These are phyloP conservation scores for Petrocephalus sullivani DNA, from an alignment of 2,797 vertebrate species.

Conservation along the genomic window DNA sequence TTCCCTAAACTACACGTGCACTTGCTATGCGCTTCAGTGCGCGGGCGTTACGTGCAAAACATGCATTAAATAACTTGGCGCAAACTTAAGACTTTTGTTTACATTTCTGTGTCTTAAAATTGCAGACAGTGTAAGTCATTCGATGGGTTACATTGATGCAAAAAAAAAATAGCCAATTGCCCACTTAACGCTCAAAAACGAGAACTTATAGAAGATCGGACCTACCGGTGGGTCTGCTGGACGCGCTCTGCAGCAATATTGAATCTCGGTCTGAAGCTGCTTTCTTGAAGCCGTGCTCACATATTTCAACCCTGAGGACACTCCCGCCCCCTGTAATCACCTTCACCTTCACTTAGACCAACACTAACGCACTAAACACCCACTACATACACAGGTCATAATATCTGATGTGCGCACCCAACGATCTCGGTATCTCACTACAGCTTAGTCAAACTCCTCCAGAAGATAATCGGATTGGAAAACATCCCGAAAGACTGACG, in stretches of 20 bases:
- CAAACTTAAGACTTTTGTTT: neutral
- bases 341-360: neutral
- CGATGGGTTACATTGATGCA: neutral
- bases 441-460: too few relatives aligned
- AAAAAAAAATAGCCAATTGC: neutral
- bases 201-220: neutral
- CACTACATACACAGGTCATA: neutral
- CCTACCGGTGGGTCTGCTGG: neutral
- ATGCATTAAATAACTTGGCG: neutral
- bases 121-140: neutral
- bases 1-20: neutral
- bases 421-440: neutral
- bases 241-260: neutral
- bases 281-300: neutral
- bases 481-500: neutral
- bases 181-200: neutral
- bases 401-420: neutral
- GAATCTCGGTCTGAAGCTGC: neutral
- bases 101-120: neutral
- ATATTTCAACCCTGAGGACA: conserved; percentile 8
- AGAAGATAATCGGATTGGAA: neutral
- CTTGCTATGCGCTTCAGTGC: neutral
- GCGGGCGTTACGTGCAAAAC: neutral
- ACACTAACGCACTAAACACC: neutral
- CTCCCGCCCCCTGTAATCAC: neutral